phyloP scores from a whole-genome alignment of 1,140 invertebrate genomes.

The Drosophila bipectinata region DNA sequence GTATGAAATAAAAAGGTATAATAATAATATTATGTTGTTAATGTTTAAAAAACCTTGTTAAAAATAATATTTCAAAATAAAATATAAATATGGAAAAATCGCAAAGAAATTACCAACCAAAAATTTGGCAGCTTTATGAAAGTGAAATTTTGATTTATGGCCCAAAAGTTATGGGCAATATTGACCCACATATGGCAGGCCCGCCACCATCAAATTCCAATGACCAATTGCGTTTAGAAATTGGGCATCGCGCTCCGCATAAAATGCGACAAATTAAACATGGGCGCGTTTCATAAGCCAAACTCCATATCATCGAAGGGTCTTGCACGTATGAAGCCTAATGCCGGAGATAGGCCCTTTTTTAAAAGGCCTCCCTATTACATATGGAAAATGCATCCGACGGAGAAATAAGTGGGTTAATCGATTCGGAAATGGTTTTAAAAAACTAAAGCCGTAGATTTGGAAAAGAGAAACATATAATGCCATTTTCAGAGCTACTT shows the following conservation, averaged over 20 bases:
- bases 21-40: slow-evolving; percentile 82
- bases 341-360: not conserved
- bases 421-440: not conserved
- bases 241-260: slow-evolving; percentile 63
- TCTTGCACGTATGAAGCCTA: slow-evolving; percentile 18
- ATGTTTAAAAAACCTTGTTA: slow-evolving; percentile 81
- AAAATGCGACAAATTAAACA: slow-evolving; percentile 58
- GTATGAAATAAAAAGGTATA: slow-evolving; percentile 75
- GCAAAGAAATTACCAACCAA: slow-evolving; percentile 21
- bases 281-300: slow-evolving; percentile 61
- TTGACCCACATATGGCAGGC: slow-evolving; percentile 58
- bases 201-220: slow-evolving; percentile 61
- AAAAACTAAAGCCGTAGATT: not conserved
- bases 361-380: slow-evolving; percentile 4
- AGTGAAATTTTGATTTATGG: slow-evolving; percentile 75
- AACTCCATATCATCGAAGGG: slow-evolving; percentile 43
- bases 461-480: too few species aligned
- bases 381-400: slow-evolving; percentile 19
- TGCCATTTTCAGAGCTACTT: too few species aligned
- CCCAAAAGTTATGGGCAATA: slow-evolving; percentile 25
- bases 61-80: slow-evolving; percentile 82
- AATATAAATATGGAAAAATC: slow-evolving; percentile 62
- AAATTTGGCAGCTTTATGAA: slow-evolving; percentile 42
- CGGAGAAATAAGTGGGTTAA: not conserved
- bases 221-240: slow-evolving; percentile 77